Evolutionary conservation across 2,113 vertebrate species (phyloP).

Genomic region (Craseonycteris thonglongyai): DNA sequence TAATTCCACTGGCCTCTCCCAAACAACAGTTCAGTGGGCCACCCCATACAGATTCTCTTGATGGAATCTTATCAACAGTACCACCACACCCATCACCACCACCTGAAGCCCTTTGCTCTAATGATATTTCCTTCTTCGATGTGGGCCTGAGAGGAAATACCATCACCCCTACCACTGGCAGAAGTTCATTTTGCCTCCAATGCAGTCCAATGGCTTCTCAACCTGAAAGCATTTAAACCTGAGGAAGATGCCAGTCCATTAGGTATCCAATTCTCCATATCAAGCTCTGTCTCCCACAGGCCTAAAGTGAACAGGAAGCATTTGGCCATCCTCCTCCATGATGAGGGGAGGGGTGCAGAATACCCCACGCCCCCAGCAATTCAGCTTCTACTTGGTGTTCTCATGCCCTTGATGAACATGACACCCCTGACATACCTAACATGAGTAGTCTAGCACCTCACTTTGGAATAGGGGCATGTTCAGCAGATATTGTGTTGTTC

Average conservation of each 20-base stretch:
- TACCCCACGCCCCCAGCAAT: background rate
- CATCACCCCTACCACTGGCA: background rate
- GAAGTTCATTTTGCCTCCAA: background rate
- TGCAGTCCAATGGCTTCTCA: background rate
- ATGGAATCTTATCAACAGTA: background rate
- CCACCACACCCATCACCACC: background rate
- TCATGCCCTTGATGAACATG: background rate
- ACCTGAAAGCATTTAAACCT: background rate
- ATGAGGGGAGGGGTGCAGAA: accelerated
- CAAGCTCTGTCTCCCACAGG: background rate
- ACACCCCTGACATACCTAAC: background rate
- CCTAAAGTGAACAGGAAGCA: background rate
- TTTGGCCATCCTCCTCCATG: background rate
- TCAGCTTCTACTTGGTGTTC: background rate
- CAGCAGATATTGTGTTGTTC: background rate
- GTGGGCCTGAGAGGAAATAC: background rate
- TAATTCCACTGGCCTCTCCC: background rate
- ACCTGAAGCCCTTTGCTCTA: background rate
- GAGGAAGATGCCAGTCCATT: background rate
- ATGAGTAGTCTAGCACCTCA: background rate
- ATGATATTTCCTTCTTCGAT: background rate
- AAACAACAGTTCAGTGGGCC: background rate
- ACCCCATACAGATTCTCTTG: background rate
- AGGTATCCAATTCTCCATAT: background rate
- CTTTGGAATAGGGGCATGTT: background rate